Evolutionary conservation across 2,113 vertebrate species (phyloP).

Genomic region (Eurystomus gularis): DNA sequence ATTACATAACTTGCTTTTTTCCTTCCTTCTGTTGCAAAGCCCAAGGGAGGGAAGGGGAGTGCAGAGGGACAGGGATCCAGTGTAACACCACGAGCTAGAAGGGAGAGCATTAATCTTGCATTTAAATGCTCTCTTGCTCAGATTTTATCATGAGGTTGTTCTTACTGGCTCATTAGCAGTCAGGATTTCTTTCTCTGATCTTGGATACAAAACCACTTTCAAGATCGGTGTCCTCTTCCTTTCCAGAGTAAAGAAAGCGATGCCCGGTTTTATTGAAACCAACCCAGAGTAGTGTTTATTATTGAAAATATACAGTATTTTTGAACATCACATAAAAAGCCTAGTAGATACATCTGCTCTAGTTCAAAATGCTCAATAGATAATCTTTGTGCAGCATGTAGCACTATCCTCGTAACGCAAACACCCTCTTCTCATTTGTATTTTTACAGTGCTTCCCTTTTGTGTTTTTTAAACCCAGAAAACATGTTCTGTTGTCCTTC

Average conservation of each 20-base stretch:
- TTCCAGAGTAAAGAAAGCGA: background rate
- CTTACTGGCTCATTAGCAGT: background rate
- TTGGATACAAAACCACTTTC: background rate
- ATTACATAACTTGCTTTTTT: background rate
- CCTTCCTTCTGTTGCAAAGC: background rate
- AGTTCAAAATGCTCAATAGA: slow-evolving; percentile 39
- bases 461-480: background rate
- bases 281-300: slow-evolving; percentile 71
- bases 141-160: background rate
- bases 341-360: slow-evolving; percentile 22
- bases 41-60: background rate
- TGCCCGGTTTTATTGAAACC: slow-evolving; percentile 55
- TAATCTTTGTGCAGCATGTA: slow-evolving; percentile 21
- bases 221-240: background rate
- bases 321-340: slow-evolving; percentile 71
- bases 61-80: background rate
- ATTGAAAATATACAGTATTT: slow-evolving; percentile 73
- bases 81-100: background rate
- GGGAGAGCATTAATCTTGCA: background rate
- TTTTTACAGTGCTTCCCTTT: slow-evolving; percentile 50
- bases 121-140: background rate
- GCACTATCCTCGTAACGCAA: background rate
- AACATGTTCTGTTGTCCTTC: background rate
- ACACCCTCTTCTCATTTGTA: background rate
- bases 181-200: background rate